phyloP scores from a whole-genome alignment of 2,113 vertebrate species.

The Malurus cyaneus region DNA sequence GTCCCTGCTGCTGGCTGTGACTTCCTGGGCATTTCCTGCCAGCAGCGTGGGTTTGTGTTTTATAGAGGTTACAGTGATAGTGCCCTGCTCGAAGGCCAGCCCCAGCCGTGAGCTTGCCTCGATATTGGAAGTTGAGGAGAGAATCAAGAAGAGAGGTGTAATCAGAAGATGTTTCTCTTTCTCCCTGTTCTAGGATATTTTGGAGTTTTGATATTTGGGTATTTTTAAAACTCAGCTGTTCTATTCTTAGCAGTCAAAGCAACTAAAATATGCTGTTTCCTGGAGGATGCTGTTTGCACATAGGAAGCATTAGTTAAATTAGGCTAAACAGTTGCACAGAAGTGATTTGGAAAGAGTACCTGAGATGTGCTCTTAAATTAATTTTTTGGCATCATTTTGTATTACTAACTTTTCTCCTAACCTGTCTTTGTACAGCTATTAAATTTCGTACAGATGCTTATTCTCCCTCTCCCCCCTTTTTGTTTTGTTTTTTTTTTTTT shows the following conservation, averaged over 20 bases:
- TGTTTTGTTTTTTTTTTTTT: background rate
- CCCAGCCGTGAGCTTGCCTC: background rate
- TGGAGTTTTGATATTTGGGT: background rate
- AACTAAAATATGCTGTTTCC: background rate
- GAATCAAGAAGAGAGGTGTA: background rate
- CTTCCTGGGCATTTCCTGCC: background rate
- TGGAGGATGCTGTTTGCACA: background rate
- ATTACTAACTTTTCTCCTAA: background rate
- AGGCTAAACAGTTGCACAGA: background rate
- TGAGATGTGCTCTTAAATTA: background rate
- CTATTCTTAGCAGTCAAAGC: background rate
- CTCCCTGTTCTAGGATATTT: background rate
- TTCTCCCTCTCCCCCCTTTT: background rate
- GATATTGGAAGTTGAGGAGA: background rate
- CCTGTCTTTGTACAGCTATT: background rate
- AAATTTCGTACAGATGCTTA: background rate
- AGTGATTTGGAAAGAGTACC: background rate
- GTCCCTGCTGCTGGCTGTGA: background rate
- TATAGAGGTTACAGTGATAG: background rate
- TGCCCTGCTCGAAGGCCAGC: background rate
- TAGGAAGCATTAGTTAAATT: background rate
- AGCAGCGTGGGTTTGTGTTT: background rate
- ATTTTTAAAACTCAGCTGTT: background rate
- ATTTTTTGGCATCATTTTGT: background rate
- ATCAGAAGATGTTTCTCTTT: background rate